phyloP scores from a whole-genome alignment of 2,888 invertebrate species.

The Bombylius discolor region DNA sequence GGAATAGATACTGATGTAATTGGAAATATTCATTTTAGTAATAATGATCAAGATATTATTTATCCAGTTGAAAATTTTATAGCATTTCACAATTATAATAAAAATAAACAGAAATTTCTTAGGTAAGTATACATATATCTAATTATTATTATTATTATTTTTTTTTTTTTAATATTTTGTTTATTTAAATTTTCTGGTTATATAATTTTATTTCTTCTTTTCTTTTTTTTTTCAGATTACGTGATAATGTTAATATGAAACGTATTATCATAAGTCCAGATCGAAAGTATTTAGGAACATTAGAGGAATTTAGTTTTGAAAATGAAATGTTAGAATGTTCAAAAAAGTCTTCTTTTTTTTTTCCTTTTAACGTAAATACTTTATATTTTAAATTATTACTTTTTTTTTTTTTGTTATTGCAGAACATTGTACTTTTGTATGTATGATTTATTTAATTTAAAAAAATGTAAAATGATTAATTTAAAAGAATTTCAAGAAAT shows the following conservation, averaged over 20 bases:
- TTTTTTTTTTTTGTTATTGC: no score
- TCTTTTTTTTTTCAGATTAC: conserved; percentile 21
- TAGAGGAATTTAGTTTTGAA: conserved; percentile 19
- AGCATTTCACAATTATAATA: conserved; percentile 57
- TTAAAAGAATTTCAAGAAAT: conserved; percentile 36
- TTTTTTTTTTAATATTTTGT: not conserved
- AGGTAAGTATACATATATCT: no score
- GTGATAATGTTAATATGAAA: conserved; percentile 26
- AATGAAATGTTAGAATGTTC: not conserved
- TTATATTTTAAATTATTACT: no score
- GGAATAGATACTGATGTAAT: conserved; percentile 37
- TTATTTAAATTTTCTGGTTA: not conserved
- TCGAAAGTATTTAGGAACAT: conserved; percentile 29
- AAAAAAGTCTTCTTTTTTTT: no score
- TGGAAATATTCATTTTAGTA: conserved; percentile 58
- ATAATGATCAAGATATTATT: conserved; percentile 55
- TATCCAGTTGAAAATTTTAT: conserved; percentile 70
- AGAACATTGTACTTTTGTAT: conserved; percentile 25
- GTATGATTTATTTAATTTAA: conserved; percentile 57
- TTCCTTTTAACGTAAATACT: no score
- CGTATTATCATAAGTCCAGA: conserved; percentile 29
- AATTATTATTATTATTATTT: not conserved
- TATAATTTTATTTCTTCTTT: not conserved
- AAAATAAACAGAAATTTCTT: conserved; percentile 60
- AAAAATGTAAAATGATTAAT: conserved; percentile 52